Percentiles rank a stretch among this genome's conserved stretches.
Conservation (phyloP, 2,797 vertebrate genomes). For the Macropodus opercularis region DNA sequence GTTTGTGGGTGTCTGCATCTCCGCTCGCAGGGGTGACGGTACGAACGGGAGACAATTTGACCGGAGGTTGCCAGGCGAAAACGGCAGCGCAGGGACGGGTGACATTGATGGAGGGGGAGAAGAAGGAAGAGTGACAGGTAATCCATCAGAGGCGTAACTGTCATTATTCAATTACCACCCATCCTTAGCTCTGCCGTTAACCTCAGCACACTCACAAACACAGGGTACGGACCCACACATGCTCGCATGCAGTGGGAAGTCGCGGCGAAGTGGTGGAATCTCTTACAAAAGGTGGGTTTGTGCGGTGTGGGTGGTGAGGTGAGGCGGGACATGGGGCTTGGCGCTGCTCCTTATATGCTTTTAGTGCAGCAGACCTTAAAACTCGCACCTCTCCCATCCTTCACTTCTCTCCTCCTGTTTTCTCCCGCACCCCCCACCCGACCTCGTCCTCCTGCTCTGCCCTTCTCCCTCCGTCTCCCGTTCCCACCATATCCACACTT, state of each 20-base stretch:
- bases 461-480: slow-evolving; percentile 8
- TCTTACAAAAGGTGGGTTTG: slow-evolving; percentile 59
- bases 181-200: slow-evolving; percentile 75
- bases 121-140: slow-evolving; percentile 73
- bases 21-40: slow-evolving; percentile 33
- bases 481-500: slow-evolving; percentile 18
- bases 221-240: slow-evolving; percentile 7
- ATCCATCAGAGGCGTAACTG: slow-evolving; percentile 79
- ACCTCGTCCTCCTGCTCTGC: slow-evolving; percentile 10
- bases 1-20: slow-evolving; percentile 57
- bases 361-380: slow-evolving; percentile 77
- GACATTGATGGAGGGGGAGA: slow-evolving; percentile 79
- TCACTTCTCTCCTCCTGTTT: no score
- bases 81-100: slow-evolving; percentile 46
- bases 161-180: slow-evolving; percentile 84
- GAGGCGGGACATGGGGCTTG: slow-evolving; percentile 54
- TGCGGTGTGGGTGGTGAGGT: slow-evolving; percentile 58
- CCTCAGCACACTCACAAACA: slow-evolving; percentile 39
- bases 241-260: slow-evolving; percentile 29
- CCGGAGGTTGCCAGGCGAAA: slow-evolving; percentile 53
- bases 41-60: slow-evolving; percentile 55
- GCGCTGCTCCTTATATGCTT: slow-evolving; percentile 63
- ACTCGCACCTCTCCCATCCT: slow-evolving; percentile 64
- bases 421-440: slow-evolving; percentile 34
- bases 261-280: slow-evolving; percentile 35